A percentile compares a stretch with the other conserved stretches of the same genome.
phyloP scores from a whole-genome alignment of 2,888 invertebrate species.

The Phyto melanocephala region DNA sequence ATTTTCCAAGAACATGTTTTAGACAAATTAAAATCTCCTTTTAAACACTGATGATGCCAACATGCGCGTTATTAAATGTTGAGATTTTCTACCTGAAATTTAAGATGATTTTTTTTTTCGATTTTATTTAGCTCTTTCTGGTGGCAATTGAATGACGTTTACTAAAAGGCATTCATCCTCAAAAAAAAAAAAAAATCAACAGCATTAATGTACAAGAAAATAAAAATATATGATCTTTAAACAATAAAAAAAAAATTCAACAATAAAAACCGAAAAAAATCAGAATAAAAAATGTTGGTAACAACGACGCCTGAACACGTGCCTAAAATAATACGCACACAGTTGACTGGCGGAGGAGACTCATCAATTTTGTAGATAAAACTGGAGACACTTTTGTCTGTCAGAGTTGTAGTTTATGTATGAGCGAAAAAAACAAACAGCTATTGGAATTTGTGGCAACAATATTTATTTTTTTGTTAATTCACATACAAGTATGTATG shows the following conservation, averaged over 20 bases:
- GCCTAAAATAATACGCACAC: conserved; percentile 59
- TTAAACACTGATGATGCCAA: conserved; percentile 53
- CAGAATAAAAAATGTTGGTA: conserved; percentile 24
- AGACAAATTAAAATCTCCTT: conserved; percentile 16
- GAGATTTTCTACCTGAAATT: conserved; percentile 44
- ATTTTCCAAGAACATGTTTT: conserved; percentile 55
- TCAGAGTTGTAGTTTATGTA: conserved; percentile 54
- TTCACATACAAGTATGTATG: conserved; percentile 8
- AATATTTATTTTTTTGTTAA: conserved; percentile 21
- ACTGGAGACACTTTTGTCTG: conserved; percentile 64
- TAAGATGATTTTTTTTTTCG: no score
- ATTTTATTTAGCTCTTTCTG: conserved; percentile 8
- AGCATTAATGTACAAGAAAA: conserved; percentile 44
- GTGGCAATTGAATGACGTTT: conserved; percentile 46
- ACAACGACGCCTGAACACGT: conserved; percentile 61
- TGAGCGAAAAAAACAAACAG: conserved; percentile 1
- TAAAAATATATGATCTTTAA: conserved; percentile 45
- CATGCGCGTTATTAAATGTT: conserved; percentile 24
- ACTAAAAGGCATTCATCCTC: conserved; percentile 39
- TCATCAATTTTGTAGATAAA: conserved; percentile 70
- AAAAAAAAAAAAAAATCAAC: conserved; percentile 9
- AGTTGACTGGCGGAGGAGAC: conserved; percentile 58
- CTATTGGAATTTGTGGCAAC: conserved; percentile 37
- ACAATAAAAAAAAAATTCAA: conserved; percentile 30
- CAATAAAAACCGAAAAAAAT: conserved; percentile 36